These are phyloP conservation scores for Dasyornis broadbenti DNA, from an alignment of 2,113 vertebrate species.

Conservation along the genomic window DNA sequence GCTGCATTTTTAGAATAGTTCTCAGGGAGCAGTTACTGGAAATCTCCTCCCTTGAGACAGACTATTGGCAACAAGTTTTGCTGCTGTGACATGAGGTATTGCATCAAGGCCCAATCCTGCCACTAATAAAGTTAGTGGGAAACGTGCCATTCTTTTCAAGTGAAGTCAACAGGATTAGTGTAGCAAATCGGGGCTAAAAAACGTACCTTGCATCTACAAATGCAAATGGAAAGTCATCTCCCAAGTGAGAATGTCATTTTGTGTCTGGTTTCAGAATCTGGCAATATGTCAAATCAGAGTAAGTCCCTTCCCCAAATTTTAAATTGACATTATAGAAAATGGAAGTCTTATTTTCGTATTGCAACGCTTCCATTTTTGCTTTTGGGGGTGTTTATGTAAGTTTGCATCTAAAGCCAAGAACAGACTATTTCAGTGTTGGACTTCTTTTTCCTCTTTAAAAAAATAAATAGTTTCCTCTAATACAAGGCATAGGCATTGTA, in stretches of 20 bases:
- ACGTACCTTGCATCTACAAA: neutral
- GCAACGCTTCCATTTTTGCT: neutral
- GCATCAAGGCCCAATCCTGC: slow-evolving; percentile 43
- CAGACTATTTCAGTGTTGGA: neutral
- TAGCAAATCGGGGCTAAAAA: neutral
- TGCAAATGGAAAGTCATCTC: neutral
- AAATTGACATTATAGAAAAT: neutral
- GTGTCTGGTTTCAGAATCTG: neutral
- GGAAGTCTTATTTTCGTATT: neutral
- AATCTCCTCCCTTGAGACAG: slow-evolving; percentile 57
- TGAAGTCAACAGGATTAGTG: slow-evolving; percentile 26
- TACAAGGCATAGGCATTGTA: neutral
- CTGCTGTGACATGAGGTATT: slow-evolving; percentile 58
- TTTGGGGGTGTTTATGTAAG: neutral
- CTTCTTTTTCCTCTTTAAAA: neutral
- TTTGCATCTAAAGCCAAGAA: neutral
- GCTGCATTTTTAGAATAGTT: slow-evolving; percentile 35
- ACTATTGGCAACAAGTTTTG: slow-evolving; percentile 57
- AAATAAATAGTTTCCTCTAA: neutral
- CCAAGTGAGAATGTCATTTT: neutral
- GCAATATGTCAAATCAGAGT: neutral
- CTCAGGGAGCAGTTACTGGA: slow-evolving; percentile 51
- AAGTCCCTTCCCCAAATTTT: neutral
- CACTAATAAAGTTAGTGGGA: slow-evolving; percentile 59
- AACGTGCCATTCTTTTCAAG: slow-evolving; percentile 41